Evolutionary conservation across 2,888 invertebrate species (phyloP).

Genomic region (Choristoneura rosaceana): DNA sequence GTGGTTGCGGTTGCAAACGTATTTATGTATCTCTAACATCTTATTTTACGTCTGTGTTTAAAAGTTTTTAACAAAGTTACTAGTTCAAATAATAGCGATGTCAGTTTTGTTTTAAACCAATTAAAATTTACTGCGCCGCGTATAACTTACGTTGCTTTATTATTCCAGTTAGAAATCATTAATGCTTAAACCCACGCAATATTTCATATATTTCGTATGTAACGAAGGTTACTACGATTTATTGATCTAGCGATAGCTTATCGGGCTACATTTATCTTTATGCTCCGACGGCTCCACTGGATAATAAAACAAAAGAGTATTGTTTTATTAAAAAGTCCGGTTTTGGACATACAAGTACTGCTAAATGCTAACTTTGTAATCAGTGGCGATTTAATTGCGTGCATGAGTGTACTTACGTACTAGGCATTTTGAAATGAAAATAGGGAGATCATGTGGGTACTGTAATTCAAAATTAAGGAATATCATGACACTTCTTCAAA

Average conservation of each 20-base stretch:
- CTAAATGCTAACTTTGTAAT: background rate
- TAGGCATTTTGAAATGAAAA: background rate
- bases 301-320: conserved; percentile 47
- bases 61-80: background rate
- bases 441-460: background rate
- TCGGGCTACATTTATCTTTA: conserved; percentile 72
- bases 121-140: background rate
- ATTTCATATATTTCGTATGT: conserved; percentile 39
- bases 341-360: conserved; percentile 28
- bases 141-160: background rate
- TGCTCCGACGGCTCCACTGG: conserved; percentile 50
- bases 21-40: background rate
- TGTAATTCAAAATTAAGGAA: background rate
- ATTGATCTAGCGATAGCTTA: conserved; percentile 80
- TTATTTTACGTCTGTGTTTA: conserved; percentile 1
- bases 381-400: conserved; percentile 19
- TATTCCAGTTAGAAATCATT: conserved; percentile 38
- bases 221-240: conserved; percentile 67
- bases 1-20: conserved; percentile 5
- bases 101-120: background rate
- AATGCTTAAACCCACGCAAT: conserved; percentile 43
- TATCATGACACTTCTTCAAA: too few species aligned
- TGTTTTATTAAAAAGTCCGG: conserved; percentile 40
- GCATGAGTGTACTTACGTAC: conserved; percentile 6
- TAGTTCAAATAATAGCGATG: too few species aligned